Percentiles rank a stretch among this genome's conserved stretches.
These are phyloP conservation scores for Conops quadrifasciatus DNA, from an alignment of 2,888 invertebrate genomes.

Conservation along the genomic window DNA sequence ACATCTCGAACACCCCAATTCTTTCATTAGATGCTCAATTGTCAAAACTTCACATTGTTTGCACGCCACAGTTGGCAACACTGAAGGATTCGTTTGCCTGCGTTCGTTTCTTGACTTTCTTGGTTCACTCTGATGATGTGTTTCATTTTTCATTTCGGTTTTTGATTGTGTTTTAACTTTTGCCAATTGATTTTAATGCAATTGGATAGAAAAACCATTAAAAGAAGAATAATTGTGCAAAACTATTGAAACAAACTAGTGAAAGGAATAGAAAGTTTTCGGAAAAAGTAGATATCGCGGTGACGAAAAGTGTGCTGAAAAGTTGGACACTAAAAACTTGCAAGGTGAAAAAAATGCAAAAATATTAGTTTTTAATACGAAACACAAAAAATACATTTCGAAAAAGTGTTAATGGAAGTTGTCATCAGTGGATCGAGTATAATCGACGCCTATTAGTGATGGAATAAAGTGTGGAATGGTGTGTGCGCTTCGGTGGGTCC, in stretches of 20 bases:
- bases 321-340: no score
- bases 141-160: constrained; percentile 42
- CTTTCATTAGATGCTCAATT: background rate
- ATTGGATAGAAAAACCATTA: constrained; percentile 2
- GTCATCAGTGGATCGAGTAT: background rate
- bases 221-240: background rate
- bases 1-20: background rate
- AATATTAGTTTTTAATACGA: constrained; percentile 18
- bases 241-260: background rate
- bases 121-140: constrained; percentile 43
- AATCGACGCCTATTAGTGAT: no score
- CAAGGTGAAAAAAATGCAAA: constrained; percentile 33
- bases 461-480: no score
- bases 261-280: constrained; percentile 18
- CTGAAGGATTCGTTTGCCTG: constrained; percentile 11
- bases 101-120: constrained; percentile 6
- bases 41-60: background rate
- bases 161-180: constrained; percentile 40
- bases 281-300: no score
- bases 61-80: constrained; percentile 14
- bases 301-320: no score
- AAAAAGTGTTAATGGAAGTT: background rate
- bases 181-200: constrained; percentile 33
- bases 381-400: constrained; percentile 29
- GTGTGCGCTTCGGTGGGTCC: no score